phyloP scores from a whole-genome alignment of 2,888 invertebrate genomes.

The Cheilosia vulpina region DNA sequence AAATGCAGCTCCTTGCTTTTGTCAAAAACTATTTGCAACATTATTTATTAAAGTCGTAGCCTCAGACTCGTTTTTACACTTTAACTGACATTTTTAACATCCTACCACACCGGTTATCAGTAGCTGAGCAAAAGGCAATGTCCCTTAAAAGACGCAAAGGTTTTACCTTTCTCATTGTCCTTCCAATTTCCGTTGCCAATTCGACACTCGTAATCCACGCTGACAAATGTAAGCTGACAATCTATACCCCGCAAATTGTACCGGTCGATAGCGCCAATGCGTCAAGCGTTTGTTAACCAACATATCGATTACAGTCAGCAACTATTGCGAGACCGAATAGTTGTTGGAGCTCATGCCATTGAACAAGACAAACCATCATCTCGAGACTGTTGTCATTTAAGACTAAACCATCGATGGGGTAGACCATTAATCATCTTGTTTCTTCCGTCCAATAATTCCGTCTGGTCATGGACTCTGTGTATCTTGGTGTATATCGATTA shows the following conservation, averaged over 20 bases:
- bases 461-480: constrained; percentile 65
- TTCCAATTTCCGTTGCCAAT: neutral
- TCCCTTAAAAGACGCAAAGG: too few relatives aligned
- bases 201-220: constrained; percentile 49
- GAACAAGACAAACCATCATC: constrained; percentile 60
- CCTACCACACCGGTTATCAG: too few relatives aligned
- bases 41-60: too few relatives aligned
- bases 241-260: constrained; percentile 54
- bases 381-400: constrained; percentile 59
- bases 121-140: neutral
- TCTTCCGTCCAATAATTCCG: constrained; percentile 47
- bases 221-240: constrained; percentile 68
- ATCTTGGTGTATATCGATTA: constrained; percentile 63
- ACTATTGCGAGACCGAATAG: constrained; percentile 48
- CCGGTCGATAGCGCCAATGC: constrained; percentile 38
- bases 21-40: too few relatives aligned
- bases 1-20: too few relatives aligned
- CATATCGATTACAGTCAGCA: constrained; percentile 66
- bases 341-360: constrained; percentile 14
- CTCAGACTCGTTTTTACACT: too few relatives aligned
- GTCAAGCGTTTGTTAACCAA: constrained; percentile 38
- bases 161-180: neutral
- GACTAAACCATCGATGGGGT: constrained; percentile 50
- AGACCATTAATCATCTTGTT: constrained; percentile 71
- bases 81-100: too few relatives aligned